Evolutionary conservation across 2,797 vertebrate species (phyloP).

Genomic region (Eptatretus atami): DNA sequence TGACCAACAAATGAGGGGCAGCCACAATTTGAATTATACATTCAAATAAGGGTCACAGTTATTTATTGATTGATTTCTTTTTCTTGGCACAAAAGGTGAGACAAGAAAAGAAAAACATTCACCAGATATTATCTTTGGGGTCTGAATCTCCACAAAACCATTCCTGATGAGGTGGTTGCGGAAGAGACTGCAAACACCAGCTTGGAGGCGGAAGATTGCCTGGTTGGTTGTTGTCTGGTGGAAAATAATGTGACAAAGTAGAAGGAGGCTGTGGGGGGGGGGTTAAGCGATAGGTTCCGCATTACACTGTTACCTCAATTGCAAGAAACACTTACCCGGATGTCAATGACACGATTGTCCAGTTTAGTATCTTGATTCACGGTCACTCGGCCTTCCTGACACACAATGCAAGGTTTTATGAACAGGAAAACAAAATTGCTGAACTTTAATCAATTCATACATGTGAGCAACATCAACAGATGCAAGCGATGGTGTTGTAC

Average conservation of each 20-base stretch:
- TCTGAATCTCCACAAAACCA: conserved; percentile 95
- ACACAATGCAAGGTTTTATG: conserved; percentile 7
- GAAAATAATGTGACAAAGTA: conserved; percentile 11
- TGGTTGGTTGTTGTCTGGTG: conserved; percentile 80
- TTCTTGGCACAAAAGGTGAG: not conserved
- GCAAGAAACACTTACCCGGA: conserved; percentile 32
- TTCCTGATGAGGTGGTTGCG: conserved; percentile 64
- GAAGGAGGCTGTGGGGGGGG: not conserved
- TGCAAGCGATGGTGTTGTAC: conserved; percentile 10
- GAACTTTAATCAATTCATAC: conserved; percentile 6
- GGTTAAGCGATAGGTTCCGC: not conserved
- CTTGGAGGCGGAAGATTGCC: conserved; percentile 66
- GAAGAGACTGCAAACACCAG: conserved; percentile 81
- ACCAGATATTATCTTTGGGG: conserved; percentile 98
- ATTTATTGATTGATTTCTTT: not conserved
- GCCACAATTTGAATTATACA: no score
- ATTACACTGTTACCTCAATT: no score
- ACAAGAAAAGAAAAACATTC: conserved; percentile 8
- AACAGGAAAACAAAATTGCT: conserved; percentile 4
- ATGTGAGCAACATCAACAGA: conserved; percentile 11
- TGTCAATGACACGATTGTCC: conserved; percentile 90
- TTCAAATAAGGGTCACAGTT: not conserved
- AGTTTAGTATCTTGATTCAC: conserved; percentile 89
- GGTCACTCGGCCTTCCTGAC: conserved; percentile 81
- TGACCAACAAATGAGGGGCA: no score